A percentile compares a stretch with the other conserved stretches of the same genome.
These are phyloP conservation scores for Megaustenia siamemsis DNA, from an alignment of 2,888 invertebrate species.

Conservation along the genomic window DNA sequence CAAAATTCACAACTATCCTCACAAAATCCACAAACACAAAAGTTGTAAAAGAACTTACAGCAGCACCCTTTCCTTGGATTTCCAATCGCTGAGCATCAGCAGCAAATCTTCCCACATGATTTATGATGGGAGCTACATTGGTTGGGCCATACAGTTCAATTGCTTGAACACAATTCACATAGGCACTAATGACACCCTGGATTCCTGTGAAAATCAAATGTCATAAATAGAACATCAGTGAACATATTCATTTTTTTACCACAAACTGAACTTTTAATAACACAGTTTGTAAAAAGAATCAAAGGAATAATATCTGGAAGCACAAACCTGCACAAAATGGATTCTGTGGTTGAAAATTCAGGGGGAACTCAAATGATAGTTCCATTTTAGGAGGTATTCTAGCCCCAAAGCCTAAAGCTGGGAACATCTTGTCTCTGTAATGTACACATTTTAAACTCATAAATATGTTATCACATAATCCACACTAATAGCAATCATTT, in stretches of 20 bases:
- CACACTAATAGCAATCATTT: no score
- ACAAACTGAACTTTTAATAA: neutral
- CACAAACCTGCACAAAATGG: conserved; percentile 77
- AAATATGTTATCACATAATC: no score
- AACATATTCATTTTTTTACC: no score
- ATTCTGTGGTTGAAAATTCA: conserved; percentile 76
- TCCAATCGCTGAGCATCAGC: conserved; percentile 73
- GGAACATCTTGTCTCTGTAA: conserved; percentile 77
- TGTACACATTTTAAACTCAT: neutral
- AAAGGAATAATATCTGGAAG: neutral
- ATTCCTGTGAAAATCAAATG: conserved; percentile 67
- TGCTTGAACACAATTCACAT: conserved; percentile 74
- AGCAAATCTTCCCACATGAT: conserved; percentile 78
- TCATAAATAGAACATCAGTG: neutral
- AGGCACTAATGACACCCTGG: conserved; percentile 76
- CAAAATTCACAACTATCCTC: neutral
- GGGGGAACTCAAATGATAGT: conserved; percentile 77
- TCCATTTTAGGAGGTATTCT: conserved; percentile 69
- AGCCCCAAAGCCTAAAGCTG: conserved; percentile 79
- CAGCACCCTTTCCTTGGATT: conserved; percentile 3
- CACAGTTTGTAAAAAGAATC: neutral
- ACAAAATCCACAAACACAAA: neutral
- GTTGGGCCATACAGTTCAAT: conserved; percentile 78
- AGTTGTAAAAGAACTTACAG: neutral
- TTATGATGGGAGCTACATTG: conserved; percentile 78